Evolutionary conservation across 2,797 vertebrate species (phyloP).

Genomic region (Dipus sagitta): DNA sequence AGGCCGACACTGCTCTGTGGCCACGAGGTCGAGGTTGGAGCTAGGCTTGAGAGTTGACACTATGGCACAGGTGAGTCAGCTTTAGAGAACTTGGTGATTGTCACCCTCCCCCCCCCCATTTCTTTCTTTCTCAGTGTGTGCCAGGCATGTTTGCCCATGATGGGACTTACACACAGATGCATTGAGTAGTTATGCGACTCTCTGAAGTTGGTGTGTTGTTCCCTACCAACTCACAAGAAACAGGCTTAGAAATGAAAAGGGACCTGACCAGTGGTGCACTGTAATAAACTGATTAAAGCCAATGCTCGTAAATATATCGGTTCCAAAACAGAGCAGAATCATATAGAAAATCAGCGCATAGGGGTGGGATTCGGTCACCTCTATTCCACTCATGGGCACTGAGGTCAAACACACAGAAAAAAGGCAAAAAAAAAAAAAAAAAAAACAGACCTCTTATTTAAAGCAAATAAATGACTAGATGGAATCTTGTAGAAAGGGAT

Average conservation of each 20-base stretch:
- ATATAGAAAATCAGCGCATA: no score
- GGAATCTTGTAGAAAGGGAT: not conserved
- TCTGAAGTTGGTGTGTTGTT: not conserved
- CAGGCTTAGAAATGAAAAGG: not conserved
- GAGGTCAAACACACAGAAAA: not conserved
- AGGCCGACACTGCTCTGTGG: not conserved
- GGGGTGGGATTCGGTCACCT: not conserved
- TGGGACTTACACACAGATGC: accelerated
- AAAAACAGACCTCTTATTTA: no score
- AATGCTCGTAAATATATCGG: accelerated
- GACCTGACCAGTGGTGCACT: accelerated
- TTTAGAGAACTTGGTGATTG: not conserved
- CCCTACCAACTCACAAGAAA: not conserved
- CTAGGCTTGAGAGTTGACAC: no score
- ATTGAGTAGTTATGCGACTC: not conserved
- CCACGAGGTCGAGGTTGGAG: not conserved
- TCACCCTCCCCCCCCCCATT: accelerated
- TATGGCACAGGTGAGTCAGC: not conserved
- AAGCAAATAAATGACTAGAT: not conserved
- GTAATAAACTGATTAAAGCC: not conserved
- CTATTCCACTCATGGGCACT: accelerated
- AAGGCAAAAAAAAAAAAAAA: not conserved
- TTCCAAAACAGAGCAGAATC: not conserved
- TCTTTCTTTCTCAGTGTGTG: not conserved
- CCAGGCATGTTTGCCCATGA: not conserved